phyloP scores from a whole-genome alignment of 2,888 invertebrate genomes.

The Podabrus alpinus region DNA sequence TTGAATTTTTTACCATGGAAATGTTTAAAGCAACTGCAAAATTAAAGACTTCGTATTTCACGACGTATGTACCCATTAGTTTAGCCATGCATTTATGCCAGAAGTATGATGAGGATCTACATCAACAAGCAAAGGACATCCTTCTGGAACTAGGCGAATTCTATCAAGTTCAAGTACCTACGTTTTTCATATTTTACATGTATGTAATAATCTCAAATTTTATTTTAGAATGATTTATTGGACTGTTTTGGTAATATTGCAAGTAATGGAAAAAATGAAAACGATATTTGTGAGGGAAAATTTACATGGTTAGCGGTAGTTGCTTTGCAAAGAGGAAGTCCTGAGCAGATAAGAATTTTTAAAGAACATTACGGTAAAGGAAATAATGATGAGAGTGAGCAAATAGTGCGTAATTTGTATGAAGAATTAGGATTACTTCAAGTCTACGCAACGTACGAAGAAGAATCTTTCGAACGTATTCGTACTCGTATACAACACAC shows the following conservation, averaged over 20 bases:
- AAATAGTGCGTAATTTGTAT: too few species aligned
- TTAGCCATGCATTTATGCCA: conserved; percentile 86
- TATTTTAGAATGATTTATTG: conserved; percentile 78
- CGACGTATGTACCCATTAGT: conserved; percentile 90
- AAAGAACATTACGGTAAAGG: too few species aligned
- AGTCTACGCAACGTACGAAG: too few species aligned
- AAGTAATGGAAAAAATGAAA: conserved; percentile 86
- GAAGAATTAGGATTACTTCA: too few species aligned
- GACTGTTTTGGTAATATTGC: conserved; percentile 89
- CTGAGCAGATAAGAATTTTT: conserved; percentile 70
- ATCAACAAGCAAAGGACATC: conserved; percentile 83
- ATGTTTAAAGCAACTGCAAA: conserved; percentile 86
- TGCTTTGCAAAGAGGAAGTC: conserved; percentile 78
- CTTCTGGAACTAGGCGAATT: conserved; percentile 92
- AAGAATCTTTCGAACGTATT: too few species aligned
- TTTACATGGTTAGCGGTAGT: conserved; percentile 94
- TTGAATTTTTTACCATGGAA: conserved; percentile 80
- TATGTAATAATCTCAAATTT: conserved; percentile 12
- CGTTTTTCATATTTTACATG: neutral
- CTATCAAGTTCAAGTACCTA: conserved; percentile 89
- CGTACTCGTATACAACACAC: too few species aligned
- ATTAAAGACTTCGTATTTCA: conserved; percentile 92
- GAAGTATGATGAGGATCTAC: conserved; percentile 75
- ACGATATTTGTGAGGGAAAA: conserved; percentile 94
- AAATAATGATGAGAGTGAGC: too few species aligned